Evolutionary conservation across 2,888 invertebrate species (phyloP), one percentile per base, ranked within the genome.

Genomic region (Cheilosia vernalis): DNA sequence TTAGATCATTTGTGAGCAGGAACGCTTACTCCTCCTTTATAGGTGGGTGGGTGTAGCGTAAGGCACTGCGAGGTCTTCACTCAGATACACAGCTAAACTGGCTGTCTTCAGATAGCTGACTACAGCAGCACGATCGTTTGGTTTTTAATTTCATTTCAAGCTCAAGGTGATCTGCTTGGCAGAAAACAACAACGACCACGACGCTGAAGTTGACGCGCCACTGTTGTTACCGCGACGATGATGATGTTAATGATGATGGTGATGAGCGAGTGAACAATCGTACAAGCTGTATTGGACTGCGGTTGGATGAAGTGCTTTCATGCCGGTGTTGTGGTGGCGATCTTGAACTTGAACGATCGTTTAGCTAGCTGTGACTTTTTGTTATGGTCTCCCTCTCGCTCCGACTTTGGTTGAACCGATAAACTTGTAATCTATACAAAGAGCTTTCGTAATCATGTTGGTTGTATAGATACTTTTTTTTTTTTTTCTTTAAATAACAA

Each of bases 91-190:
- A 13, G 13, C 37, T 37, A 40, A 61, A 72, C 27, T 33, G 64
- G 47, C 60, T 40, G 33, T 70, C 79, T 79, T 73, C 78, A 73
- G 78, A 69, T 63, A 69, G 78, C 49, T 24, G 60, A 73, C 78
- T 64, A 73, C 56, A 61, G 64, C 84, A 67, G 61, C 80, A 67
- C 80, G 76, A 85, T 85, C 85, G 72, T 67, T 85, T 77, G 80
- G 81, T 80, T 80, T 85, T 85, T 81, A 85, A 85, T 80, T 81
- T 85, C 80, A 81, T 85, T 85, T 85, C 85, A 85, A 85, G 85
- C 85, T 85, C 85, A 85, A 85, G 85, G 85, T 85, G 80, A 85
- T 85, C 85, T 60, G 80, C 81, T 81, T 85, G 81, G 76, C 80
- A 79, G 33, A 55, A 58, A 64, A 60, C 60, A 24, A 49, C 49